Conservation (phyloP, 64 coral and sea anemone genomes). For the Anthopleura sola region DNA sequence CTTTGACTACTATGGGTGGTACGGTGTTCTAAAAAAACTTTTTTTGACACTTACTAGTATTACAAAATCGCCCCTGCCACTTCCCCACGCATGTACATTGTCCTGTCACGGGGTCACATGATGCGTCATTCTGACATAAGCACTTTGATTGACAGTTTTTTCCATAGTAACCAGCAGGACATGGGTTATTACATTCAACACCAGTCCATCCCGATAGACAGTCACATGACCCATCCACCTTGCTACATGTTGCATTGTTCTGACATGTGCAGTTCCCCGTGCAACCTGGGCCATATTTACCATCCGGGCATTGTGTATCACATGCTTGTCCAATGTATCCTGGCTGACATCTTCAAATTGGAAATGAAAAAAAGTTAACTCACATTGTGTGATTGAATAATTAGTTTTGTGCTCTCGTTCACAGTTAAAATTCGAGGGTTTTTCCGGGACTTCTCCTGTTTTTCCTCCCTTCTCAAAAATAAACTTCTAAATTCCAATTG, state of each 20-base stretch:
- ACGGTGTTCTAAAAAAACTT: too few species aligned
- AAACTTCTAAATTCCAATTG: too few species aligned
- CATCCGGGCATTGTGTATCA: not conserved
- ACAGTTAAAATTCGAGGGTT: too few species aligned
- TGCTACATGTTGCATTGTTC: too few species aligned
- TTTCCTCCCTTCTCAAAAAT: too few species aligned
- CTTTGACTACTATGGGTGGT: too few species aligned
- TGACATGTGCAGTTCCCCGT: constrained; percentile 42
- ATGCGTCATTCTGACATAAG: constrained; percentile 66
- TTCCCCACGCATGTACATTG: constrained; percentile 76
- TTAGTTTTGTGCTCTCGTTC: too few species aligned
- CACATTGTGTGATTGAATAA: too few species aligned
- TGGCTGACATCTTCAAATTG: constrained; percentile 42
- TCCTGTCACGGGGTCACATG: constrained; percentile 77
- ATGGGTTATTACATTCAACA: constrained; percentile 64
- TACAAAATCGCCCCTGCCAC: constrained; percentile 78
- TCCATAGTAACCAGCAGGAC: constrained; percentile 84
- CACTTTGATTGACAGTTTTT: constrained; percentile 79
- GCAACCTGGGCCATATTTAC: not conserved
- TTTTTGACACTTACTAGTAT: constrained; percentile 57
- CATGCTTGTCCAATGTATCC: constrained; percentile 56
- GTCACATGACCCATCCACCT: too few species aligned
- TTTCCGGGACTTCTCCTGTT: too few species aligned
- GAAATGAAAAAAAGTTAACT: too few species aligned
- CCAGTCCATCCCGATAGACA: constrained; percentile 72